Evolutionary conservation across 1,140 invertebrate genomes (phyloP), one percentile per base, ranked within the genome.

Genomic region (Cydia strobilella): DNA sequence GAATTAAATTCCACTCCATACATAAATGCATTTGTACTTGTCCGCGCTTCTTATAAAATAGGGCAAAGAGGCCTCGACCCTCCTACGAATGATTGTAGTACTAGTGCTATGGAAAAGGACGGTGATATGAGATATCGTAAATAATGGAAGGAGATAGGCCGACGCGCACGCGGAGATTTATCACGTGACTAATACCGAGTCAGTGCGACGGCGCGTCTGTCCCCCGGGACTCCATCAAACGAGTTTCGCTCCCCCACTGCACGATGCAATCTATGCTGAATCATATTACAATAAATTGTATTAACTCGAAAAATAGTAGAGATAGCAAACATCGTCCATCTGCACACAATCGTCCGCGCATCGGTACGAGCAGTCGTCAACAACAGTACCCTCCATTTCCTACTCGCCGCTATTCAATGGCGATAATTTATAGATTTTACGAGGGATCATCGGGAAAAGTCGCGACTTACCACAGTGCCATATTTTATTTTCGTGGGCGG

Each of bases 221-320:
- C 91, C 91, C 91, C 72, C 77, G 87, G 88, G 90, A 91, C 85
- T 89, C 89, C 82, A 91, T 93, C 91, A 93, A 93, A 93, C 89
- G 91, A 93, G 90, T 91, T 91, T 88, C 81, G 82, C 84, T 93
- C 90, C 90, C 90, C 90, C 84, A 88, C 84, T 83, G 82, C 84
- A 84, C 88, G 89, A 91, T 91, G 90, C 91, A 93, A 93, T 93
- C 91, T 93, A 93, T 91, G 90, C 90, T 93, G 91, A 93, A 93
- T 93, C 90, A 90, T 93, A 93, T 93, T 91, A 93, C 91, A 93
- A 92, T 92, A 93, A 92, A 93, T 92, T 93, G 90, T 90, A 91
- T 93, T 92, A 93, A 92, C 88, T 93, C 89, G 91, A 92, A 93
- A 91, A 93, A 92, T 93, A 90, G 86, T 88, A 79, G 85, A 90